These are phyloP conservation scores for Poecilobothrus nobilitatus DNA, from an alignment of 2,888 invertebrate genomes.

Conservation along the genomic window DNA sequence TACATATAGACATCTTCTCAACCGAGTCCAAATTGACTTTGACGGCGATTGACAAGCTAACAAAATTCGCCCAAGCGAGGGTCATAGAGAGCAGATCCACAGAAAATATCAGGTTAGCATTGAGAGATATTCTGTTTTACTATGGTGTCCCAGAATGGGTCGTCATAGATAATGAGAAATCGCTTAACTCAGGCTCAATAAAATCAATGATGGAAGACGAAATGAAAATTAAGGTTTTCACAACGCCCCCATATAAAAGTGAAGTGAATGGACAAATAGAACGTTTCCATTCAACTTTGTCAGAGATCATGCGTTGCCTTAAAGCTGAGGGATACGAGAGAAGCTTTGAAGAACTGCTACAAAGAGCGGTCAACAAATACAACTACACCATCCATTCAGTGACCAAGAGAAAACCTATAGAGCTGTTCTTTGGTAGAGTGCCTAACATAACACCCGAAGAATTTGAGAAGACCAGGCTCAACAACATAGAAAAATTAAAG, in stretches of 20 bases:
- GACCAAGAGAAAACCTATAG: constrained; percentile 11
- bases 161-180: constrained; percentile 15
- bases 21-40: constrained; percentile 1
- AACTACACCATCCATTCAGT: constrained; percentile 10
- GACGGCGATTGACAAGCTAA: constrained; percentile 16
- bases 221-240: constrained; percentile 11
- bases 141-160: constrained; percentile 9
- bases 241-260: constrained; percentile 15
- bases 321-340: constrained; percentile 5
- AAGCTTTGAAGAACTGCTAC: constrained; percentile 10
- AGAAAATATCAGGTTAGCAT: neutral
- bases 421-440: constrained; percentile 14
- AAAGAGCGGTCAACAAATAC: constrained; percentile 11
- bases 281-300: constrained; percentile 15
- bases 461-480: neutral
- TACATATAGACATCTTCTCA: constrained; percentile 15
- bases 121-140: constrained; percentile 2
- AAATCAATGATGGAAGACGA: constrained; percentile 9
- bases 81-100: neutral
- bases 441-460: neutral
- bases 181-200: constrained; percentile 12
- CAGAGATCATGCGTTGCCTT: constrained; percentile 15
- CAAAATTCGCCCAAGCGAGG: constrained; percentile 14
- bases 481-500: constrained; percentile 10
- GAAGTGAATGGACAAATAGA: constrained; percentile 15